Conservation (phyloP, 2,113 vertebrate species). For the Tapirus terrestris region DNA sequence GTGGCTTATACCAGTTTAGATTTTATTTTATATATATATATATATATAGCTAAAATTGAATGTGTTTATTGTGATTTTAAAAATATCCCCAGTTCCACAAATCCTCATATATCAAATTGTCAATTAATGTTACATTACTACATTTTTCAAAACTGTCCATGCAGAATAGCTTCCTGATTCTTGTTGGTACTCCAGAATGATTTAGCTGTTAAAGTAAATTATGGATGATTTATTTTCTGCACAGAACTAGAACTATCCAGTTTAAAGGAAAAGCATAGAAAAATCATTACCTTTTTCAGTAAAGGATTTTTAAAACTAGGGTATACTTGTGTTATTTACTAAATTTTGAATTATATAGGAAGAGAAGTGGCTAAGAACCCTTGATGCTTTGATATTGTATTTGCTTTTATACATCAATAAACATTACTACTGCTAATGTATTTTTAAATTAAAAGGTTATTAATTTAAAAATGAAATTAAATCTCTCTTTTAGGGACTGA, state of each 20-base stretch:
- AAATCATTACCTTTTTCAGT: not conserved
- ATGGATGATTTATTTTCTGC: constrained; percentile 59
- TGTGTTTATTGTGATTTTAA: constrained; percentile 22
- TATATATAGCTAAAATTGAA: not conserved
- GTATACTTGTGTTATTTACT: not conserved
- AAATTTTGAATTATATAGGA: not conserved
- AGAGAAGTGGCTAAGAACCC: not conserved
- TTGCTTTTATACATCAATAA: not conserved
- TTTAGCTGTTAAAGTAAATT: constrained; percentile 65
- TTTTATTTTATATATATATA: not conserved
- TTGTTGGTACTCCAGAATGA: constrained; percentile 48
- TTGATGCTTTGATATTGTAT: not conserved
- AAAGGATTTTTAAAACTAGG: not conserved
- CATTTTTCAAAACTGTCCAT: constrained; percentile 66
- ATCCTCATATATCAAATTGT: constrained; percentile 61
- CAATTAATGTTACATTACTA: constrained; percentile 50
- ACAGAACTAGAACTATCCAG: constrained; percentile 35
- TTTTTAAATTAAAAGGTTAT: not conserved
- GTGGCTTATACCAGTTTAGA: not conserved
- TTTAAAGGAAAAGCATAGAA: not conserved
- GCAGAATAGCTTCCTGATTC: constrained; percentile 48
- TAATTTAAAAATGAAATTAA: not conserved
- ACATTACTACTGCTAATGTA: not conserved
- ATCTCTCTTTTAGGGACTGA: not conserved
- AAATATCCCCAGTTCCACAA: not conserved